Evolutionary conservation across 2,888 invertebrate genomes (phyloP).

Genomic region (Hesperia comma): DNA sequence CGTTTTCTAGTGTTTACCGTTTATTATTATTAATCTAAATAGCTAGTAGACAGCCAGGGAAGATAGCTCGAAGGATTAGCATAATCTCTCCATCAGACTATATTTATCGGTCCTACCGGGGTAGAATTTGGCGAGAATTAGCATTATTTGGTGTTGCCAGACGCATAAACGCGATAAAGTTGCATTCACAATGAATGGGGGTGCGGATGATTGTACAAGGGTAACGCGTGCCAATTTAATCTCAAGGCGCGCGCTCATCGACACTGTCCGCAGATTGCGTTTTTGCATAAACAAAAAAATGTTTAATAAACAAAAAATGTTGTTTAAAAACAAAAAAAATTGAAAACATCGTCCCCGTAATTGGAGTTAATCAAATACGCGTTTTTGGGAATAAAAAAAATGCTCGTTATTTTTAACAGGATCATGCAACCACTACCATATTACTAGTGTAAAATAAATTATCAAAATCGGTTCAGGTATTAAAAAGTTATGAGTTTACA

Average conservation of each 20-base stretch:
- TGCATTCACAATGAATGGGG: constrained; percentile 8
- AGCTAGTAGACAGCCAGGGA: not conserved
- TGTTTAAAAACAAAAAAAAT: too few species aligned
- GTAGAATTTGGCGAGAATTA: constrained; percentile 49
- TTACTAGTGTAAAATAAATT: too few species aligned
- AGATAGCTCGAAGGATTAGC: constrained; percentile 32
- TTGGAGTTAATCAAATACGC: too few species aligned
- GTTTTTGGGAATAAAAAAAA: too few species aligned
- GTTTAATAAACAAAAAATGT: too few species aligned
- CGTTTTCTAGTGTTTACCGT: not conserved
- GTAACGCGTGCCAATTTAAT: constrained; percentile 16
- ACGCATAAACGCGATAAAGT: constrained; percentile 53
- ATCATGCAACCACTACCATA: too few species aligned
- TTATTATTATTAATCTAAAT: constrained; percentile 8
- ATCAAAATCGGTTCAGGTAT: too few species aligned
- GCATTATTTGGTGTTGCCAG: constrained; percentile 55
- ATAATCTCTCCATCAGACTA: constrained; percentile 43
- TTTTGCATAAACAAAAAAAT: too few species aligned
- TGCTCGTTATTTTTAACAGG: too few species aligned
- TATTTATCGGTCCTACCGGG: constrained; percentile 43
- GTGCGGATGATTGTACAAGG: constrained; percentile 13
- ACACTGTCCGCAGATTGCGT: not conserved
- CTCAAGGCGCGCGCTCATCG: not conserved
- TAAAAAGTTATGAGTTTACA: too few species aligned
- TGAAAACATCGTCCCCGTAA: too few species aligned